Evolutionary conservation across 2,797 vertebrate genomes (phyloP), one percentile per base, ranked within the genome.

Genomic region (Hippocampus kuda): DNA sequence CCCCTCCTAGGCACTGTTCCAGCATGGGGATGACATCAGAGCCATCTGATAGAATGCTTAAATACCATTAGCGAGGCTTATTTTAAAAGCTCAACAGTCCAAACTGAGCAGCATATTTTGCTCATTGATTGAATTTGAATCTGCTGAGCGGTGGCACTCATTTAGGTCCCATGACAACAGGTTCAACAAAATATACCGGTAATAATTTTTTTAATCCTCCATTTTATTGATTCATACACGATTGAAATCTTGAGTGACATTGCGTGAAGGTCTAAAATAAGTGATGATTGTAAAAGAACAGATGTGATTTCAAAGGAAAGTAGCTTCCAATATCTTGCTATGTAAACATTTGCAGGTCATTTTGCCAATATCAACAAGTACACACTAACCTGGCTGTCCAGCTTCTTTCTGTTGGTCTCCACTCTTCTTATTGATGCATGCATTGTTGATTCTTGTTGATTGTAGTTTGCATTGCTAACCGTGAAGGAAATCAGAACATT

Each of bases 61-160:
- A 59, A 59, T 16, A 27, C 54, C 56, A 59, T 59, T 59, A 15
- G 56, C 27, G 4, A 59, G 26, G n/a, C 42, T 24, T 73, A 71
- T 59, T 59, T 59, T 59, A 27, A 27, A 56, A 30, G 13, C 56
- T 15, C 24, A 27, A 59, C 15, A 27, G 24, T 27, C 26, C 56
- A 59, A 30, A 59, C 56, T 5, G 56, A 59, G 56, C 15, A 15
- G 24, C 56, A 59, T 34, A 60, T 38, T 61, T 61, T 61, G 8
- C 2, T 11, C 18, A 38, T 61, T 38, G 27, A 61, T 61, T 22
- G 18, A 34, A 30, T 38, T 59, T 5, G 15, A 59, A 38, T 38
- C 30, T 34, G 27, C 30, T 61, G 59, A 61, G 30, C 7, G 26
- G 4, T 30, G 27, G 6, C 27, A 30, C 16, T 18, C 5, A 18